Evolutionary conservation across 1,140 invertebrate genomes (phyloP).

Genomic region (Ips nitidus): DNA sequence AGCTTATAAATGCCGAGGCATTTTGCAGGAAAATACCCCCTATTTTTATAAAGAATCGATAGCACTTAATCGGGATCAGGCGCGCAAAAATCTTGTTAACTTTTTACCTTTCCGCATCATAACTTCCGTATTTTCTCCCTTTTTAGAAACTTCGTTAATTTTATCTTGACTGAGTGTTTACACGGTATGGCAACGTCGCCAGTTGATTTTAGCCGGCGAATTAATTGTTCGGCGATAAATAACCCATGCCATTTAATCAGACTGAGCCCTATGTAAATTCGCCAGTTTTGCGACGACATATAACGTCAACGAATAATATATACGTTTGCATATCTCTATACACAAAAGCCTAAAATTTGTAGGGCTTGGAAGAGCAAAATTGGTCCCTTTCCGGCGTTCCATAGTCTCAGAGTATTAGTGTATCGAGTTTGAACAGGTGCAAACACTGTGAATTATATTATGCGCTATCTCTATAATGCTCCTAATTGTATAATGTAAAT

Average conservation of each 20-base stretch:
- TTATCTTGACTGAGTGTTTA: no score
- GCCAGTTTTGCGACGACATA: slow-evolving; percentile 27
- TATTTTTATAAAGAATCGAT: slow-evolving; percentile 34
- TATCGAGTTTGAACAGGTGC: slow-evolving; percentile 19
- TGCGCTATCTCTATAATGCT: slow-evolving; percentile 2
- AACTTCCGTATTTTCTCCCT: slow-evolving; percentile 17
- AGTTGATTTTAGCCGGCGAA: no score
- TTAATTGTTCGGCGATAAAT: slow-evolving; percentile 22
- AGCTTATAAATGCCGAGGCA: slow-evolving; percentile 21
- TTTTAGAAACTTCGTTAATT: not conserved
- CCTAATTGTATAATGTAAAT: slow-evolving; percentile 17
- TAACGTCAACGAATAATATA: slow-evolving; percentile 28
- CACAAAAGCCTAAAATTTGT: slow-evolving; percentile 25
- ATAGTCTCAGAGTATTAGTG: slow-evolving; percentile 22
- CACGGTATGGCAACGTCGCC: no score
- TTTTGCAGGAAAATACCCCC: slow-evolving; percentile 28
- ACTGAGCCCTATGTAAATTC: slow-evolving; percentile 31
- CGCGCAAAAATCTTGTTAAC: slow-evolving; percentile 36
- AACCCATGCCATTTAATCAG: slow-evolving; percentile 38
- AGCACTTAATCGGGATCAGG: slow-evolving; percentile 31
- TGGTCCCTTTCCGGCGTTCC: slow-evolving; percentile 14
- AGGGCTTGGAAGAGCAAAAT: slow-evolving; percentile 16
- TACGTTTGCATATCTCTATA: slow-evolving; percentile 25
- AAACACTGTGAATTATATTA: slow-evolving; percentile 21
- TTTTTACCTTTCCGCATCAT: slow-evolving; percentile 33